Percentiles rank a stretch among this genome's conserved stretches.
These are phyloP conservation scores for Zootoca vivipara DNA, from an alignment of 2,113 vertebrate species.

Conservation along the genomic window DNA sequence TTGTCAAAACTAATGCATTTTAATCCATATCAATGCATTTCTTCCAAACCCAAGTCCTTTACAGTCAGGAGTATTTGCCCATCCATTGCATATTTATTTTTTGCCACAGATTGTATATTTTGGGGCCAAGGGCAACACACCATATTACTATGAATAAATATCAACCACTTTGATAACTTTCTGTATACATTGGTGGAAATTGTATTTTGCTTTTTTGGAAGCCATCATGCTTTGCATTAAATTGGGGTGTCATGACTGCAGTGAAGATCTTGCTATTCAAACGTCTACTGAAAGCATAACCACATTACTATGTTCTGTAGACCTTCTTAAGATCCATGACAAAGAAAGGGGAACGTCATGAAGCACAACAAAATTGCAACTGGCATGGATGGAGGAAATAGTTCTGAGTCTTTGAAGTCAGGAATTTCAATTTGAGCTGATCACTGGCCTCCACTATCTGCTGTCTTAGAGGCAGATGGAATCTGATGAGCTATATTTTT, in stretches of 20 bases:
- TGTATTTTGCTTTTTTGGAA: slow-evolving; percentile 23
- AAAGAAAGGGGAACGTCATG: too few species aligned
- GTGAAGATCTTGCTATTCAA: neutral
- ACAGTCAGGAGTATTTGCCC: slow-evolving; percentile 19
- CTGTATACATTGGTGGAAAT: slow-evolving; percentile 31
- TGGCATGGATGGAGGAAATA: too few species aligned
- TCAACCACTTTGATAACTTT: neutral
- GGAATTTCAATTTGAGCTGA: neutral
- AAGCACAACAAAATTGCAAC: neutral
- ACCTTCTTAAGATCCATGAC: too few species aligned
- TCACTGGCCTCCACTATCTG: neutral
- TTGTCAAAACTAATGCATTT: slow-evolving; percentile 15
- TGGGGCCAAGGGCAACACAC: slow-evolving; percentile 23
- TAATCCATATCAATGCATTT: slow-evolving; percentile 33
- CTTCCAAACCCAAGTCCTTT: slow-evolving; percentile 16
- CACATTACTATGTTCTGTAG: neutral
- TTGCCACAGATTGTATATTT: slow-evolving; percentile 8
- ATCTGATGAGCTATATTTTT: too few species aligned
- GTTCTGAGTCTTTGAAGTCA: neutral
- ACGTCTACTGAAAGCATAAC: neutral
- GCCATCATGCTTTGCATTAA: slow-evolving; percentile 39
- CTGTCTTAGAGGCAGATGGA: neutral
- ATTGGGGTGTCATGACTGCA: slow-evolving; percentile 12
- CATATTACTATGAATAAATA: slow-evolving; percentile 43
- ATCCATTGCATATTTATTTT: slow-evolving; percentile 35